These are phyloP conservation scores for Oreochromis aureus DNA, from an alignment of 2,113 vertebrate genomes.

Conservation along the genomic window DNA sequence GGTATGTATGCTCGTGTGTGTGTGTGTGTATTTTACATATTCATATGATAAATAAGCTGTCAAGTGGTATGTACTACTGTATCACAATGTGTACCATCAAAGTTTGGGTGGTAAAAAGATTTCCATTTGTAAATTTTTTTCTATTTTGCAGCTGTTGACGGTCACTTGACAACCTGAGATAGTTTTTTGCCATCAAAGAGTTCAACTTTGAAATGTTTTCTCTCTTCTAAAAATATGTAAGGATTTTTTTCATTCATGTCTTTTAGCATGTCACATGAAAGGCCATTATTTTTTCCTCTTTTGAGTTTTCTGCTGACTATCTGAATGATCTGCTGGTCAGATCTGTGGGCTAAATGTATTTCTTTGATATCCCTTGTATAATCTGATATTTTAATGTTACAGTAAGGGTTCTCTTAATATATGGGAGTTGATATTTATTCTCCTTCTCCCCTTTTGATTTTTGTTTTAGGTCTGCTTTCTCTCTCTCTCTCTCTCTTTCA, in stretches of 20 bases:
- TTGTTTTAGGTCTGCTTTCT: background rate
- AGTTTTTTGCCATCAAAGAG: constrained; percentile 17
- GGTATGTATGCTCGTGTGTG: background rate
- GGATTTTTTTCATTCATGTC: constrained; percentile 7
- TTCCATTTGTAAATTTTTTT: background rate
- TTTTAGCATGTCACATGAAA: constrained; percentile 60
- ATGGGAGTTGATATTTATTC: background rate
- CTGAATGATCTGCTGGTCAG: constrained; percentile 38
- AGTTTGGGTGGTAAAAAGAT: background rate
- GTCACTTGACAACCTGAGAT: constrained; percentile 15
- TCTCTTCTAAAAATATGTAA: background rate
- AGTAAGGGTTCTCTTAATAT: background rate
- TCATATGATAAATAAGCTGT: background rate
- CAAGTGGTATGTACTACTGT: background rate
- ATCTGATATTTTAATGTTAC: constrained; percentile 11
- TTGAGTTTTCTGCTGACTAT: constrained; percentile 8
- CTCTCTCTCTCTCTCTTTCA: background rate
- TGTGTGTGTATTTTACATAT: background rate
- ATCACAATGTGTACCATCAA: background rate
- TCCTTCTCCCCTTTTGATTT: background rate
- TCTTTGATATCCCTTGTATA: constrained; percentile 42
- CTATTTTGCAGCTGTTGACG: background rate
- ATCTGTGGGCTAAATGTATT: constrained; percentile 22
- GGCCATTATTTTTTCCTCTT: background rate
- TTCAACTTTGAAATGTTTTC: background rate